phyloP scores from a whole-genome alignment of 2,113 vertebrate genomes.

The Sinocyclocheilus anshuiensis region DNA sequence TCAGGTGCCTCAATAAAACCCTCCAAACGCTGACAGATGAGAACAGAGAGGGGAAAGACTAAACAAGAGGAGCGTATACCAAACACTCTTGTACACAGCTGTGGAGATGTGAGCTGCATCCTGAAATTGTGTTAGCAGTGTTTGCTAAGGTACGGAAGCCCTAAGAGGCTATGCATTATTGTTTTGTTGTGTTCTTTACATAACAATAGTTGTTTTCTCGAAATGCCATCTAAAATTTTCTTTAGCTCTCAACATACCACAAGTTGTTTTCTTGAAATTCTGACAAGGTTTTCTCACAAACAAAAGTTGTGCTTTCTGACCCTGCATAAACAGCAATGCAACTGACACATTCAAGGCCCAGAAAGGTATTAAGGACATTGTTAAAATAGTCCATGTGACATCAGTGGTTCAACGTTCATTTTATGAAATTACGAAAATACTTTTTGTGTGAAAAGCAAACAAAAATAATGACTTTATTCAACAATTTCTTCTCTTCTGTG shows the following conservation, averaged over 20 bases:
- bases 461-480: too few species aligned
- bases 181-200: background rate
- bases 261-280: background rate
- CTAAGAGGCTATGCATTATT: background rate
- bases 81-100: background rate
- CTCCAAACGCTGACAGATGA: background rate
- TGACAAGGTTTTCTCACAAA: background rate
- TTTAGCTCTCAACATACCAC: background rate
- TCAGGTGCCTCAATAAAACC: conserved; percentile 30
- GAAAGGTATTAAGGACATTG: too few species aligned
- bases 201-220: background rate
- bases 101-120: background rate
- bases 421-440: too few species aligned
- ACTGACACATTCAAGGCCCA: too few species aligned
- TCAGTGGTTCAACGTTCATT: too few species aligned
- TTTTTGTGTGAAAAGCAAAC: too few species aligned
- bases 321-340: too few species aligned
- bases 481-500: too few species aligned
- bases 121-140: background rate
- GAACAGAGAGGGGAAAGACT: background rate
- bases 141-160: background rate
- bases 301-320: too few species aligned
- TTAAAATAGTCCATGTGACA: too few species aligned
- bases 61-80: background rate
- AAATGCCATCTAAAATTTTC: background rate